These are phyloP conservation scores for Uloborus diversus DNA, from an alignment of 1,140 invertebrate species.

Conservation along the genomic window DNA sequence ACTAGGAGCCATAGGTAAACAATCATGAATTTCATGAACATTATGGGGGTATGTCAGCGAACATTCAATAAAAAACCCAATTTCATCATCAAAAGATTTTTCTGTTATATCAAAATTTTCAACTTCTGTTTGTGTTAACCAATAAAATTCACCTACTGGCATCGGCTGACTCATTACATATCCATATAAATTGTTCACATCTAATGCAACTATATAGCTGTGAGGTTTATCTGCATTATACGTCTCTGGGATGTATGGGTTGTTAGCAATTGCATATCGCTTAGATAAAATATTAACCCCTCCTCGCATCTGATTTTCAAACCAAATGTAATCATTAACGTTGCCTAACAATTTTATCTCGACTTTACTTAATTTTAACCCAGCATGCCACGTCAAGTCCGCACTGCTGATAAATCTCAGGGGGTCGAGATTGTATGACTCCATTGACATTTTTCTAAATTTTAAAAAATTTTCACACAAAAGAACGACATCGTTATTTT, in stretches of 20 bases:
- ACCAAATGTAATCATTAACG: background rate
- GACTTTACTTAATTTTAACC: background rate
- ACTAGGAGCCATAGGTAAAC: slow-evolving; percentile 60
- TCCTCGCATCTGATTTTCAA: background rate
- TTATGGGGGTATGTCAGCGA: slow-evolving; percentile 60
- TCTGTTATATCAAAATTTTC: slow-evolving; percentile 6
- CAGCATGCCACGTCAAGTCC: background rate
- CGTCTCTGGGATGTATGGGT: background rate
- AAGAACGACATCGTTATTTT: background rate
- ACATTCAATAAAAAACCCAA: slow-evolving; percentile 60
- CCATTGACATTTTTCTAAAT: background rate
- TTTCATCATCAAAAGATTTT: background rate
- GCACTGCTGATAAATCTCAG: background rate
- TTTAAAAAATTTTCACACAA: background rate
- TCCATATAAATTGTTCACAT: slow-evolving; percentile 55
- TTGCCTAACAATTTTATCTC: background rate
- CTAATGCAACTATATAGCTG: background rate
- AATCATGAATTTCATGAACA: slow-evolving; percentile 62
- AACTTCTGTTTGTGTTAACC: slow-evolving; percentile 31
- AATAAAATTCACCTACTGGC: slow-evolving; percentile 25
- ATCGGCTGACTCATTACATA: slow-evolving; percentile 49
- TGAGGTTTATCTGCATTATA: background rate
- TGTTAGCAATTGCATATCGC: background rate
- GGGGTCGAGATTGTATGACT: background rate
- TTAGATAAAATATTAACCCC: slow-evolving; percentile 18